Conservation (phyloP, 2,797 vertebrate species). For the Lagothrix lagotricha region DNA sequence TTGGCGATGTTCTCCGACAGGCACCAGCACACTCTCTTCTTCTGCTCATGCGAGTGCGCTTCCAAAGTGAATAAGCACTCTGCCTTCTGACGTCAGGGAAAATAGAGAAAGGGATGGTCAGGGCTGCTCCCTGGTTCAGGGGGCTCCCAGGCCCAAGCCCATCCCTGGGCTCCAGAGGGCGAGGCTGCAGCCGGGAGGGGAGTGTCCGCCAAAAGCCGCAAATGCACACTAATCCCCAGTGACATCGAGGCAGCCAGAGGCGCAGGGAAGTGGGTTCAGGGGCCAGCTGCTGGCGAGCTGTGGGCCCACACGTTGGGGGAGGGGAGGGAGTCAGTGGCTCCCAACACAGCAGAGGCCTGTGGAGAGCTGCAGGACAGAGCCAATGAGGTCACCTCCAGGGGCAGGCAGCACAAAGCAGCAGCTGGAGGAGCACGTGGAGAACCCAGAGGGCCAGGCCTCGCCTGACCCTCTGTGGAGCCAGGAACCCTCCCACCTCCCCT, state of each 20-base stretch:
- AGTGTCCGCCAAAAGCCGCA: conserved; percentile 44
- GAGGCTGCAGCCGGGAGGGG: conserved; percentile 16
- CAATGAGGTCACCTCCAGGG: conserved; percentile 50
- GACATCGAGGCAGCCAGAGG: not conserved
- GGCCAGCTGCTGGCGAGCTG: conserved; percentile 38
- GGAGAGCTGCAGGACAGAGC: not conserved
- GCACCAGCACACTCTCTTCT: conserved; percentile 96
- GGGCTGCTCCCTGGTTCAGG: conserved; percentile 68
- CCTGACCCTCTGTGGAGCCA: not conserved
- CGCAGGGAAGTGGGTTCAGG: not conserved
- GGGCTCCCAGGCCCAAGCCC: conserved; percentile 66
- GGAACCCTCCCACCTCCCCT: not conserved
- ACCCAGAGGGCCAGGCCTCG: not conserved
- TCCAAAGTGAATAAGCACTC: conserved; percentile 98
- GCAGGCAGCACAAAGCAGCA: conserved; percentile 49
- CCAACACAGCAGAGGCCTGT: conserved; percentile 17
- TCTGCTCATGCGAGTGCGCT: conserved; percentile 95
- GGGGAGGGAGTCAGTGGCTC: conserved; percentile 12
- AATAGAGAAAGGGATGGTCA: conserved; percentile 83
- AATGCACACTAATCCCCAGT: conserved; percentile 42
- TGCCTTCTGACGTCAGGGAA: conserved; percentile 91
- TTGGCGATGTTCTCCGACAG: conserved; percentile 95
- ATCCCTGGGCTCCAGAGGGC: conserved; percentile 29
- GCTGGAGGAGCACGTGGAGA: not conserved
- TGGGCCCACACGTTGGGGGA: not conserved